These are phyloP conservation scores for Eulemur mongoz DNA, from an alignment of 2,797 vertebrate genomes.

Conservation along the genomic window DNA sequence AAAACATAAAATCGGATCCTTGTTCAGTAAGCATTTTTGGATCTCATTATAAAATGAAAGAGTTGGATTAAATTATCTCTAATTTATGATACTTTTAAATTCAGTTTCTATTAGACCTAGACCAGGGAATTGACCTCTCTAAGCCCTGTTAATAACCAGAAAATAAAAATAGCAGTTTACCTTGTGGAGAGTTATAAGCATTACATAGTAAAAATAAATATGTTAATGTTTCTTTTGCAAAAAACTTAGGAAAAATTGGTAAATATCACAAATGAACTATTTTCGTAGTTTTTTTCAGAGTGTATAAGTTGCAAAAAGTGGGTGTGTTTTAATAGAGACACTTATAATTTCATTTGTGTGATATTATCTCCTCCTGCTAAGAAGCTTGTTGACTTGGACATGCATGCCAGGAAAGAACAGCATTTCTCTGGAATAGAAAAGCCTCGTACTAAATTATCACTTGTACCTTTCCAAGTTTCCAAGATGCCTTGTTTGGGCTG, in stretches of 20 bases:
- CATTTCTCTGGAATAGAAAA: background rate
- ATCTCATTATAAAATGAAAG: conserved; percentile 1
- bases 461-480: background rate
- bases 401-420: background rate
- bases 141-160: background rate
- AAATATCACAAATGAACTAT: background rate
- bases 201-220: background rate
- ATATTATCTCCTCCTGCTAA: background rate
- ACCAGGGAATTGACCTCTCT: background rate
- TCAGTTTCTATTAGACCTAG: background rate
- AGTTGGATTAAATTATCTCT: background rate
- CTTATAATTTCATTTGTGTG: background rate
- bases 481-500: background rate
- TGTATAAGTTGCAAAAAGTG: background rate
- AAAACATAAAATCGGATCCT: conserved; percentile 10
- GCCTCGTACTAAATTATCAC: background rate
- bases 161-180: background rate
- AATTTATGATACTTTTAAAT: background rate
- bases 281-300: background rate
- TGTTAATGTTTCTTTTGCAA: background rate
- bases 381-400: background rate
- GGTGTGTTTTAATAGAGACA: background rate
- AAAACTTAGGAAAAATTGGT: background rate
- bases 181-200: background rate
- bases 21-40: background rate